Evolutionary conservation across 2,113 vertebrate species (phyloP).

Genomic region (Thymallus thymallus): DNA sequence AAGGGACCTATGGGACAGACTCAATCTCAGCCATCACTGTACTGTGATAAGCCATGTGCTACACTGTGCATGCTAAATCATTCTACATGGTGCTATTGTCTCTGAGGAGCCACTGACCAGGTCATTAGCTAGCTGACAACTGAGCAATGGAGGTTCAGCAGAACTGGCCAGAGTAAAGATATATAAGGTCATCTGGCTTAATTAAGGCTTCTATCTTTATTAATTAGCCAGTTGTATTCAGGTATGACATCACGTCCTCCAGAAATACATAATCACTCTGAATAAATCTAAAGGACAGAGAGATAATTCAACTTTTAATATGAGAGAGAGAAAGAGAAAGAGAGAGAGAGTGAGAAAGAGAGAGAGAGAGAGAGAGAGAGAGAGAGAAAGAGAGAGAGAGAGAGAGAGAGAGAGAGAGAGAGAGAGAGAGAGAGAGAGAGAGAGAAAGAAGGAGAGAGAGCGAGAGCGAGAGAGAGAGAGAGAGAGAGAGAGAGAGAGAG

Average conservation of each 20-base stretch:
- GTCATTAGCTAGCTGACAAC: conserved; percentile 39
- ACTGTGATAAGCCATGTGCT: too few relatives aligned
- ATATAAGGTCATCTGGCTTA: conserved; percentile 11
- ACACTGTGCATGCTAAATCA: not conserved
- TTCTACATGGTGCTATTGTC: not conserved
- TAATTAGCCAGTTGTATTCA: conserved; percentile 28
- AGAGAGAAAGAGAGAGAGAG: not conserved
- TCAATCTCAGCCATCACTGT: conserved; percentile 7
- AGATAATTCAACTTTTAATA: conserved; percentile 18
- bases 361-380: not conserved
- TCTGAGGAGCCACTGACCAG: too few relatives aligned
- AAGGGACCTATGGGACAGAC: not conserved
- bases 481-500: not conserved
- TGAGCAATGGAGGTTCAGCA: conserved; percentile 42
- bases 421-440: not conserved
- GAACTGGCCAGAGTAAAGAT: conserved; percentile 36
- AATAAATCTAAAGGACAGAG: conserved; percentile 20
- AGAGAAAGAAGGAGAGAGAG: not conserved
- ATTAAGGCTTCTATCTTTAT: conserved; percentile 38
- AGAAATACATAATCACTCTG: not conserved
- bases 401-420: not conserved
- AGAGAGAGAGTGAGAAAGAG: not conserved
- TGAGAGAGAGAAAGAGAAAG: conserved; percentile 2
- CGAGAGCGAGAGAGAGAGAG: not conserved
- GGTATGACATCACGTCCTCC: conserved; percentile 8